Evolutionary conservation across 2,888 invertebrate genomes (phyloP).

Genomic region (Drosophila tripunctata): DNA sequence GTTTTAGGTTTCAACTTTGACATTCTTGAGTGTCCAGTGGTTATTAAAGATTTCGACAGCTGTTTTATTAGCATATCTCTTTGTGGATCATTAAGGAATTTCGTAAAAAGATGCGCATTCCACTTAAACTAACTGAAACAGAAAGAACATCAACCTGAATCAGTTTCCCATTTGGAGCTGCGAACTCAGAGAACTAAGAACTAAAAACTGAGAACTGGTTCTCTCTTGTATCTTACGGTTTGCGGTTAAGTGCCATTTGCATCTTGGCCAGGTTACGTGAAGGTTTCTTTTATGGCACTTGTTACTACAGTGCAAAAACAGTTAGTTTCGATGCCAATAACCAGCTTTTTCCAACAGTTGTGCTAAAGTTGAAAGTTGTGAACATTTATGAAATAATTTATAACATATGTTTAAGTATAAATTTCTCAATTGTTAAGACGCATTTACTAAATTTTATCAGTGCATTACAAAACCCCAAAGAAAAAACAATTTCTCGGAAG

Average conservation of each 20-base stretch:
- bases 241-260: slow-evolving; percentile 49
- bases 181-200: no score
- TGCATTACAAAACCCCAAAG: neutral
- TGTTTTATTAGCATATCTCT: slow-evolving; percentile 21
- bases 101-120: slow-evolving; percentile 28
- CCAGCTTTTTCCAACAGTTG: slow-evolving; percentile 42
- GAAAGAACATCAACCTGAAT: slow-evolving; percentile 19
- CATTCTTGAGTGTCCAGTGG: slow-evolving; percentile 44
- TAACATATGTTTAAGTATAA: no score
- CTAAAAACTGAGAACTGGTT: slow-evolving; percentile 59
- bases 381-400: no score
- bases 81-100: slow-evolving; percentile 18
- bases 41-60: slow-evolving; percentile 29
- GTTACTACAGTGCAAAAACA: slow-evolving; percentile 58
- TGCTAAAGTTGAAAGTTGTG: no score
- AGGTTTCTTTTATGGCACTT: slow-evolving; percentile 35
- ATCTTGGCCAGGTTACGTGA: slow-evolving; percentile 29
- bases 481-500: neutral
- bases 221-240: slow-evolving; percentile 25
- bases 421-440: no score
- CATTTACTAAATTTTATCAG: no score
- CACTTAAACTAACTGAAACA: slow-evolving; percentile 26
- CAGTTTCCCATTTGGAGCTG: slow-evolving; percentile 33
- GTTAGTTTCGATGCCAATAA: slow-evolving; percentile 72
- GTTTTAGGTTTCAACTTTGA: slow-evolving; percentile 63